Conservation (phyloP, 2,113 vertebrate genomes). For the Ochotona princeps region DNA sequence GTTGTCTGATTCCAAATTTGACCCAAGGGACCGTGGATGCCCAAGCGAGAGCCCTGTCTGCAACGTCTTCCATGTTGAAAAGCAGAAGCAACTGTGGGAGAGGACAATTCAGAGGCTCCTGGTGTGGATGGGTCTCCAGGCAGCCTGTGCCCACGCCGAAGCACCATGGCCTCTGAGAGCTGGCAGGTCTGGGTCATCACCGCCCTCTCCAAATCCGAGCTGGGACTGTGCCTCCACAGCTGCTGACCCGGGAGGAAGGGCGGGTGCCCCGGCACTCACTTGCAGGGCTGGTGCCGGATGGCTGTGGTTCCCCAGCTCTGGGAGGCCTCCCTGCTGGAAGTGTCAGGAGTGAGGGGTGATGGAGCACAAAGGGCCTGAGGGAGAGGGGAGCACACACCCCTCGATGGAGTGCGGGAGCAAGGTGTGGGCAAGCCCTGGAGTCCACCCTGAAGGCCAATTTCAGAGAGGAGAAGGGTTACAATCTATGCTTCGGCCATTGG, state of each 20-base stretch:
- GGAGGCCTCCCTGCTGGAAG: background rate
- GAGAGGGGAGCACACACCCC: conserved; percentile 85
- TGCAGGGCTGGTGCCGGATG: conserved; percentile 82
- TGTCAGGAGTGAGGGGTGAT: conserved; percentile 43
- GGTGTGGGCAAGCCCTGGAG: conserved; percentile 81
- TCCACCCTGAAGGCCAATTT: conserved; percentile 81
- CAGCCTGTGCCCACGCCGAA: conserved; percentile 35
- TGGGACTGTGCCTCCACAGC: conserved; percentile 64
- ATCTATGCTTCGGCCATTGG: conserved; percentile 85
- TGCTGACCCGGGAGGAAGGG: conserved; percentile 63
- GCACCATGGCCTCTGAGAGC: conserved; percentile 56
- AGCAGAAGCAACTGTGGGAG: conserved; percentile 67
- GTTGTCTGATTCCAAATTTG: conserved; percentile 62
- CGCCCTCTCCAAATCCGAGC: conserved; percentile 83
- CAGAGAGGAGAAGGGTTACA: conserved; percentile 81
- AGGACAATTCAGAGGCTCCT: conserved; percentile 42
- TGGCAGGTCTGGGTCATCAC: conserved; percentile 72
- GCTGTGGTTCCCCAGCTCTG: conserved; percentile 67
- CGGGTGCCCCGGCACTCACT: conserved; percentile 73
- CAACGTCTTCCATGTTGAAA: conserved; percentile 75
- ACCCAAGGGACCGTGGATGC: conserved; percentile 51
- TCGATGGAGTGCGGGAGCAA: conserved; percentile 73
- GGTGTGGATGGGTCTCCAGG: background rate
- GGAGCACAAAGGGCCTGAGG: background rate
- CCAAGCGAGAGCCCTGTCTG: conserved; percentile 25